These are phyloP conservation scores for Pogonomyrmex californicus DNA, from an alignment of 1,140 invertebrate species.

Conservation along the genomic window DNA sequence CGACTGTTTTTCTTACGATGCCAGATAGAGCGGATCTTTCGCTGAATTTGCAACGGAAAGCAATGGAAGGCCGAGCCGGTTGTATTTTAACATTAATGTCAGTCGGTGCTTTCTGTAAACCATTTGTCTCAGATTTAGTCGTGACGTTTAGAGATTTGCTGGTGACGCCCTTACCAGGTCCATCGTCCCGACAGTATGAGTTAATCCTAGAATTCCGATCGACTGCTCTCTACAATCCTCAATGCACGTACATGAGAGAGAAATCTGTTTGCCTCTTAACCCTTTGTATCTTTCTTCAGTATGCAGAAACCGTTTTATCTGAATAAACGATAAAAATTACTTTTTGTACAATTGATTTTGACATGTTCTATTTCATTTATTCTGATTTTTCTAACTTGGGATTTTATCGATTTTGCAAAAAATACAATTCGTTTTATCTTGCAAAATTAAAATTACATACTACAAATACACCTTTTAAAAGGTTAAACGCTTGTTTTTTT, in stretches of 20 bases:
- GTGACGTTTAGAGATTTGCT: slow-evolving; percentile 40
- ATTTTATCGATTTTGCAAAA: neutral
- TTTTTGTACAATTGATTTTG: neutral
- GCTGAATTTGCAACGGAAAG: slow-evolving; percentile 3
- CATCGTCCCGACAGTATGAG: slow-evolving; percentile 23
- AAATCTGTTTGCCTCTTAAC: neutral
- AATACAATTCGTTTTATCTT: neutral
- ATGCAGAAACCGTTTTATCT: neutral
- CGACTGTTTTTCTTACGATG: slow-evolving; percentile 36
- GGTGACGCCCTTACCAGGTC: slow-evolving; percentile 44
- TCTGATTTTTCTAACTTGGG: neutral
- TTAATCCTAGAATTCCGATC: slow-evolving; percentile 51
- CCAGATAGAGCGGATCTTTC: slow-evolving; percentile 7
- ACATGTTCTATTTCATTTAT: neutral
- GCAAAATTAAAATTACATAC: slow-evolving; percentile 1
- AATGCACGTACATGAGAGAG: slow-evolving; percentile 26
- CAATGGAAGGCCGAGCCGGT: neutral
- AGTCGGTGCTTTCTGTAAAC: slow-evolving; percentile 31
- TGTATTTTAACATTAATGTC: slow-evolving; percentile 68
- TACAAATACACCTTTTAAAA: neutral
- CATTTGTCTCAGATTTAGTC: slow-evolving; percentile 61
- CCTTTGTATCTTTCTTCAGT: neutral
- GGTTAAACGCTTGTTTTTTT: neutral
- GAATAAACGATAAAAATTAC: neutral
- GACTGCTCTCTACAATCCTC: slow-evolving; percentile 20